These are phyloP conservation scores for Silurus asotus DNA, from an alignment of 2,113 vertebrate genomes.

Conservation along the genomic window DNA sequence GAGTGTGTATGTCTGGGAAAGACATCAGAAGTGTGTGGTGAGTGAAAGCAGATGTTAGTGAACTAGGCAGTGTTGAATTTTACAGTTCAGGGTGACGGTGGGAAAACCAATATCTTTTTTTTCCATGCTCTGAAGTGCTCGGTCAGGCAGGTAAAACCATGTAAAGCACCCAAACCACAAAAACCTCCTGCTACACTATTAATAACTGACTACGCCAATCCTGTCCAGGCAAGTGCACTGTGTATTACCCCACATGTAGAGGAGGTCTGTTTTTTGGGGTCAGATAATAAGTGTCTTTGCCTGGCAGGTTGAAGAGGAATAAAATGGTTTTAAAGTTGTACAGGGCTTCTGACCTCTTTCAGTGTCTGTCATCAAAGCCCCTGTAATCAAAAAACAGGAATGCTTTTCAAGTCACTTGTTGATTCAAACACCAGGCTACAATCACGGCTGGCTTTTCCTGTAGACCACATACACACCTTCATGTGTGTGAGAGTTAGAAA, in stretches of 20 bases:
- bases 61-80: slow-evolving; percentile 14
- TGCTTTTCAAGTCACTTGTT: slow-evolving; percentile 46
- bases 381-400: slow-evolving; percentile 54
- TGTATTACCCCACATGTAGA: not conserved
- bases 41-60: slow-evolving; percentile 31
- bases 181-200: not conserved
- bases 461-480: not conserved
- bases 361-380: slow-evolving; percentile 38
- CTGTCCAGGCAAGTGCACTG: not conserved
- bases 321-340: slow-evolving; percentile 12
- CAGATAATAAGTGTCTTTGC: slow-evolving; percentile 5
- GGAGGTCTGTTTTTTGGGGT: not conserved
- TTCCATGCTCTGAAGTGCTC: not conserved
- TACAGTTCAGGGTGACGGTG: slow-evolving; percentile 32
- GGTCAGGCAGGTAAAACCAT: not conserved
- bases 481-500: not conserved
- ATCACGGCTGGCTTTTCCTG: not conserved
- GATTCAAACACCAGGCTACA: slow-evolving; percentile 30
- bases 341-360: slow-evolving; percentile 10
- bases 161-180: not conserved
- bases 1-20: slow-evolving; percentile 42
- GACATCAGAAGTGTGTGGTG: slow-evolving; percentile 30
- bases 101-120: slow-evolving; percentile 2
- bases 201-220: not conserved
- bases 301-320: slow-evolving; percentile 39